phyloP scores from a whole-genome alignment of 2,797 vertebrate species.

The Sebastes jordani region DNA sequence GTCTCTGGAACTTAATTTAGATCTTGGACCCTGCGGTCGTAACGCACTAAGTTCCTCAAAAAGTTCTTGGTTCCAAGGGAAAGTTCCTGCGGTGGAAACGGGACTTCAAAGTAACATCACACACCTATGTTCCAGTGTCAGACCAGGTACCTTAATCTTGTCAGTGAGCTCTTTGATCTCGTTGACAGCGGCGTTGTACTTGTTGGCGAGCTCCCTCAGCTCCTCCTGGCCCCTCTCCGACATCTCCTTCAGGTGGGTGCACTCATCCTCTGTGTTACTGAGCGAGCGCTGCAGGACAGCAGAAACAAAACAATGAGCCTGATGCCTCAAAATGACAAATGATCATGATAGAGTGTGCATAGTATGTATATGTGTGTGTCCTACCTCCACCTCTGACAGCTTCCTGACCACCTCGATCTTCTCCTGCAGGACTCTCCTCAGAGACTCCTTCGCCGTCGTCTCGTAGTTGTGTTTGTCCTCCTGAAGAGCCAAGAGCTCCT shows the following conservation, averaged over 20 bases:
- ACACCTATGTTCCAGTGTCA: background rate
- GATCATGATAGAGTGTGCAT: background rate
- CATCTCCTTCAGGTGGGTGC: slow-evolving; percentile 99
- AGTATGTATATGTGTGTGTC: background rate
- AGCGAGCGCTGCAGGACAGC: slow-evolving; percentile 86
- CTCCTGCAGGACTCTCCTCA: slow-evolving; percentile 98
- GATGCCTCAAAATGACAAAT: background rate
- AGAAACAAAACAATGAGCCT: background rate
- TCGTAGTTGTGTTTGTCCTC: slow-evolving; percentile 99
- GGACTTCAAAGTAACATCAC: background rate
- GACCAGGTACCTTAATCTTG: slow-evolving; percentile 89
- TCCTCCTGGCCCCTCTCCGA: slow-evolving; percentile 96
- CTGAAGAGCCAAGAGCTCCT: slow-evolving; percentile 95
- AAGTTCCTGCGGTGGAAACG: no score
- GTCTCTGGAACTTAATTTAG: no score
- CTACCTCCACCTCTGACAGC: slow-evolving; percentile 97
- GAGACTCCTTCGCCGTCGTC: slow-evolving; percentile 97
- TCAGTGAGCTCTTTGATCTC: slow-evolving; percentile 98
- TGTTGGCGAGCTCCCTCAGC: slow-evolving; percentile 94
- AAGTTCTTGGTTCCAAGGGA: no score
- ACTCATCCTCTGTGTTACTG: slow-evolving; percentile 99
- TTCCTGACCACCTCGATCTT: slow-evolving; percentile 99
- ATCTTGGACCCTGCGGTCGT: no score
- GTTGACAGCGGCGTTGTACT: slow-evolving; percentile 97
- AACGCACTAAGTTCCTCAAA: no score